Evolutionary conservation across 2,797 vertebrate genomes (phyloP).

Genomic region (Lycodopsis pacificus): DNA sequence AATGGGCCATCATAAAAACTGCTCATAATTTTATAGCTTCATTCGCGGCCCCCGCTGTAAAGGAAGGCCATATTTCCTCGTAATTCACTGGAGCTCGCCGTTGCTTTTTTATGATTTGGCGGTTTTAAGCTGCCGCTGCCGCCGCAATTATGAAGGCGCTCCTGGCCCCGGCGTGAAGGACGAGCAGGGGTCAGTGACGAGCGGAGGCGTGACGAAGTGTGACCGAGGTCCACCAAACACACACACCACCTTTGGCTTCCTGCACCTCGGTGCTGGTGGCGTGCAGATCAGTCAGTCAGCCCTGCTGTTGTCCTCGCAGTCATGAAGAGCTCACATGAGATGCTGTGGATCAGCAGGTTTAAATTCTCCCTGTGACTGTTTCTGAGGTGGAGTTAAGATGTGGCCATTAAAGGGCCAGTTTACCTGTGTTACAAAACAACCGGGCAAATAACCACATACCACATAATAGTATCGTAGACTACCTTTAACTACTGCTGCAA

Average conservation of each 20-base stretch:
- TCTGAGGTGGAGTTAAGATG: neutral
- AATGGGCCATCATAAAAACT: slow-evolving; percentile 99
- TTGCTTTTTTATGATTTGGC: slow-evolving; percentile 86
- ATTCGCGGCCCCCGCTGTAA: slow-evolving; percentile 98
- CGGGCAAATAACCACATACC: too few relatives aligned
- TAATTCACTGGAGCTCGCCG: slow-evolving; percentile 84
- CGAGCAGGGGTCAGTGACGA: slow-evolving; percentile 80
- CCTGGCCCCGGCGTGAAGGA: slow-evolving; percentile 83
- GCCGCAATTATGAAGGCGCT: slow-evolving; percentile 81
- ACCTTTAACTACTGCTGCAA: too few relatives aligned
- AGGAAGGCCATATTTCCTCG: slow-evolving; percentile 97
- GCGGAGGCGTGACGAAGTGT: slow-evolving; percentile 77
- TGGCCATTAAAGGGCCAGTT: slow-evolving; percentile 15
- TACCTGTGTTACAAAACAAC: neutral
- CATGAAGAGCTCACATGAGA: slow-evolving; percentile 23
- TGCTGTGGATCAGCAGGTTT: slow-evolving; percentile 14
- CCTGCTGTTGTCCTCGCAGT: slow-evolving; percentile 22
- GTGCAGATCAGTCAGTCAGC: slow-evolving; percentile 18
- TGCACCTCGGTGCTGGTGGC: slow-evolving; percentile 21
- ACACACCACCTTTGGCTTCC: slow-evolving; percentile 50
- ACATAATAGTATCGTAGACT: too few relatives aligned
- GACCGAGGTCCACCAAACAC: slow-evolving; percentile 48
- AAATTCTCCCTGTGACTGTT: neutral
- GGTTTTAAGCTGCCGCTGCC: slow-evolving; percentile 82
- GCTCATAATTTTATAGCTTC: slow-evolving; percentile 99